These are phyloP conservation scores for Sisyra nigra DNA, from an alignment of 2,888 invertebrate genomes.

Conservation along the genomic window DNA sequence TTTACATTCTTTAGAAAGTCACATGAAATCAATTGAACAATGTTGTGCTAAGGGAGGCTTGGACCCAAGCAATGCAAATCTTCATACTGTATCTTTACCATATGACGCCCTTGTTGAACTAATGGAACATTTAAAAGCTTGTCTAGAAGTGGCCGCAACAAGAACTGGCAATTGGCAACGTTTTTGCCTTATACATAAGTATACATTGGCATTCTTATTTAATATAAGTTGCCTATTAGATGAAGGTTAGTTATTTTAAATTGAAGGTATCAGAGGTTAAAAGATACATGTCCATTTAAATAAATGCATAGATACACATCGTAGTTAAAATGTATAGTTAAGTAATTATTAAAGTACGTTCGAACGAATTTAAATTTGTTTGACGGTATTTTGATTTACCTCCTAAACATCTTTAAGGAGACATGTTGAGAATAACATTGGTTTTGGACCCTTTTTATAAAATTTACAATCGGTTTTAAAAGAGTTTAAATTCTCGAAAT, in stretches of 20 bases:
- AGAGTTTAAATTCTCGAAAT: no score
- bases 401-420: no score
- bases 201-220: constrained; percentile 66
- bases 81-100: constrained; percentile 40
- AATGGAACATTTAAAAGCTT: constrained; percentile 88
- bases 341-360: no score
- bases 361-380: no score
- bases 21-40: constrained; percentile 48
- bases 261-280: no score
- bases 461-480: no score
- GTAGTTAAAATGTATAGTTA: no score
- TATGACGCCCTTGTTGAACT: constrained; percentile 88
- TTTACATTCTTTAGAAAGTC: constrained; percentile 80
- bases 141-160: constrained; percentile 80
- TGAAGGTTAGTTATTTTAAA: constrained; percentile 38
- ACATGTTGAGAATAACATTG: no score
- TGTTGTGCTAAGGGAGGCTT: constrained; percentile 39
- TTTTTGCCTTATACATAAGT: constrained; percentile 59
- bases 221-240: constrained; percentile 73
- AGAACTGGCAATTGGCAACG: constrained; percentile 93
- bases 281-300: no score
- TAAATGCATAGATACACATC: no score
- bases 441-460: no score
- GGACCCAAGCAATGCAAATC: constrained; percentile 26
- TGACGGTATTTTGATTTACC: no score